These are phyloP conservation scores for Rhabditoides inermis DNA, from an alignment of 2,888 invertebrate species.

Conservation along the genomic window DNA sequence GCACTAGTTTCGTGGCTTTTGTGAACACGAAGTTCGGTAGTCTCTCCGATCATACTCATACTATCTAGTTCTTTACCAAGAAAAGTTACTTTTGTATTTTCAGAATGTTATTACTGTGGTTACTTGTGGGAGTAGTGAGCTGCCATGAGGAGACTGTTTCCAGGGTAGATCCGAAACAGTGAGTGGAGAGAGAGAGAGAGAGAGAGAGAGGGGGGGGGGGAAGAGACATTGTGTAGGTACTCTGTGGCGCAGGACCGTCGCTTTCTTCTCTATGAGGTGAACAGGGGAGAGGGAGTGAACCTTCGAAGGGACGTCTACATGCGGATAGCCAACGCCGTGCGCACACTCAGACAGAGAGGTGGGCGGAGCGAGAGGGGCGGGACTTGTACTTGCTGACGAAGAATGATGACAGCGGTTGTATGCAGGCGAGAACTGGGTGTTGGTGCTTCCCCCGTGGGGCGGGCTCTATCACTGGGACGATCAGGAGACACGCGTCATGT, in stretches of 20 bases:
- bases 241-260: conserved; percentile 49
- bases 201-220: neutral
- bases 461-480: conserved; percentile 81
- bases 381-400: too few species aligned
- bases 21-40: too few species aligned
- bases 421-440: conserved; percentile 42
- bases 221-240: conserved; percentile 7
- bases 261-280: conserved; percentile 83
- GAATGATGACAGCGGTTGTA: too few species aligned
- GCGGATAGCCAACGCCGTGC: conserved; percentile 75
- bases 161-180: conserved; percentile 13
- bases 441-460: conserved; percentile 84
- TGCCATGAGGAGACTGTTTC: conserved; percentile 14
- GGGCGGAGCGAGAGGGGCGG: too few species aligned
- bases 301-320: conserved; percentile 88
- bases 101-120: too few species aligned
- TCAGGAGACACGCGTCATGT: conserved; percentile 9
- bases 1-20: too few species aligned
- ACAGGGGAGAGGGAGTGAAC: conserved; percentile 92
- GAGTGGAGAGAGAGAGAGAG: neutral
- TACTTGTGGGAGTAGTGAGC: neutral
- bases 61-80: too few species aligned
- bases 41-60: too few species aligned
- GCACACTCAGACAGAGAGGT: conserved; percentile 61
- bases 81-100: too few species aligned